Evolutionary conservation across 2,888 invertebrate genomes (phyloP).

Genomic region (Euclidia mi): DNA sequence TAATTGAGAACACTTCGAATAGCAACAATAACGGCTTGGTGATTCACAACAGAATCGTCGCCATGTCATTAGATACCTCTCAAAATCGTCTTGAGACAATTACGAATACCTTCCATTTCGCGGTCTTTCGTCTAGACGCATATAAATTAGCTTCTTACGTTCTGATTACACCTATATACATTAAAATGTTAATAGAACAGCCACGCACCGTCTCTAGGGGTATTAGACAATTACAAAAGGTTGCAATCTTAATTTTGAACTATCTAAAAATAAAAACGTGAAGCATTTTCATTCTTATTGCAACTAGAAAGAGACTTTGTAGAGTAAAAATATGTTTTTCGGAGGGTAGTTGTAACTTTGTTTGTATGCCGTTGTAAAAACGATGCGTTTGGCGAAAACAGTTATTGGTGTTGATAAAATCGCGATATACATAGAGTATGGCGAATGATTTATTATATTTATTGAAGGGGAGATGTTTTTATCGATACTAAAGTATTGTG

Average conservation of each 20-base stretch:
- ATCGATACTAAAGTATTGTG: constrained; percentile 49
- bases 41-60: neutral
- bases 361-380: constrained; percentile 65
- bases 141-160: constrained; percentile 78
- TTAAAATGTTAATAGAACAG: constrained; percentile 83
- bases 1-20: no score
- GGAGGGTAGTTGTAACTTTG: constrained; percentile 30
- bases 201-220: constrained; percentile 73
- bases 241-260: constrained; percentile 44
- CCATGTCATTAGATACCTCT: neutral
- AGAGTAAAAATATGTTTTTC: neutral
- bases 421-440: constrained; percentile 71
- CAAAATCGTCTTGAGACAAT: constrained; percentile 33
- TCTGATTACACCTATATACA: constrained; percentile 78
- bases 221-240: constrained; percentile 78
- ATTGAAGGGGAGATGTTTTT: constrained; percentile 68
- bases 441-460: constrained; percentile 77
- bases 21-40: no score
- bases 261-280: constrained; percentile 3
- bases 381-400: constrained; percentile 72
- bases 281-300: constrained; percentile 24
- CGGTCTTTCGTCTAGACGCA: constrained; percentile 82
- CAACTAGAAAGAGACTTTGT: constrained; percentile 2
- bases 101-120: constrained; percentile 54
- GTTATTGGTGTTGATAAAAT: constrained; percentile 75